Evolutionary conservation across 2,797 vertebrate genomes (phyloP), one percentile per base, ranked within the genome.

Genomic region (Betta splendens): DNA sequence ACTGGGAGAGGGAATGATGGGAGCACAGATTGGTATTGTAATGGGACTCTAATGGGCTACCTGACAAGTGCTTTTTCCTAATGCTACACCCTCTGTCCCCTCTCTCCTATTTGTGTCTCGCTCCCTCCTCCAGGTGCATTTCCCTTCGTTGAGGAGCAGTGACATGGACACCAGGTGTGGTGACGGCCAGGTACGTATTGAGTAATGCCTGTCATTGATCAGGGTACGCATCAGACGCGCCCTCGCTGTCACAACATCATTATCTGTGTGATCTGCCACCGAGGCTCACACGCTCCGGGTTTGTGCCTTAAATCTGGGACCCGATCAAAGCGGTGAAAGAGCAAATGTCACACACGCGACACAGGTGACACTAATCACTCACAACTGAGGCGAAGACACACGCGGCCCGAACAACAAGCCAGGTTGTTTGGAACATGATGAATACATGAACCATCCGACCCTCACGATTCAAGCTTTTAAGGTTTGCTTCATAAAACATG

Each of bases 61-160:
- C 80, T 86, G 82, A 87, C 86, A 85, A 85, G 80, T 81, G 69
- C 73, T 86, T 84, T 80, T 86, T 88, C 78, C 84, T 87, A 85
- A 86, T 85, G 70, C 77, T 70, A 17, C 64, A 21, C 36, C 53
- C 43, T 40, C 28, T 15, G 12, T 25, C 47, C 32, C 37, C 11
- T 5, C 5, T 21, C 32, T 50, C 25, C 16, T 39, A 23, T 53
- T 33, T 64, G 50, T 53, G 39, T 45, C 48, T 32, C 29, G 0
- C 55, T 54, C 44, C 62, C 15, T 56, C 63, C 62, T 57, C 33
- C 77, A 85, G 81, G 77, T 73, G 45, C 38, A 28, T 71, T 80
- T 77, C 63, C 69, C 62, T 25, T 76, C 72, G 75, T 50, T 79
- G 75, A 85, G 73, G 78, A 79, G 63, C 80, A 75, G 49, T 79